Conservation (phyloP, 2,113 vertebrate species). For the Suricata suricatta region DNA sequence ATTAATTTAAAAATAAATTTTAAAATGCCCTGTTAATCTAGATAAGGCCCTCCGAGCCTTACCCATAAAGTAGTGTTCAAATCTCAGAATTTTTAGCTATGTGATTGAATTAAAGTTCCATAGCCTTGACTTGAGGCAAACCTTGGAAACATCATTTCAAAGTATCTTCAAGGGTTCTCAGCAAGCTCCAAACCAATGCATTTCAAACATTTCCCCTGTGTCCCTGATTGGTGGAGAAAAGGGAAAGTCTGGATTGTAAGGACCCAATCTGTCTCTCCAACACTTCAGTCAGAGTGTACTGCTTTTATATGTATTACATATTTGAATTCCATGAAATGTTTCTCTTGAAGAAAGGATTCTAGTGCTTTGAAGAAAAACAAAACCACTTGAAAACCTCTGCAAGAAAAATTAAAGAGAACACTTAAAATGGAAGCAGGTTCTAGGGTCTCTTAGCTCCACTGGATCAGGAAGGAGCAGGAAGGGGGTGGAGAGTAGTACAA, state of each 20-base stretch:
- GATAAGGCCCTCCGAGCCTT: background rate
- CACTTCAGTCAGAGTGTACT: background rate
- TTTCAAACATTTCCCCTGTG: background rate
- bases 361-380: background rate
- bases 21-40: background rate
- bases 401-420: background rate
- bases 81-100: background rate
- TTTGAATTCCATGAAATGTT: background rate
- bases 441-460: background rate
- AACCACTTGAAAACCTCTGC: background rate
- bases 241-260: background rate
- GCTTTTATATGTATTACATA: background rate
- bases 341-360: constrained; percentile 13
- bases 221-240: background rate
- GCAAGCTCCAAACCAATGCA: background rate
- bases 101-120: constrained; percentile 26
- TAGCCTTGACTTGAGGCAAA: background rate
- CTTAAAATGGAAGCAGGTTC: background rate
- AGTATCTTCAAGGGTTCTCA: constrained; percentile 41
- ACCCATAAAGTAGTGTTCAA: background rate
- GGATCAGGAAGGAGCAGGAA: background rate
- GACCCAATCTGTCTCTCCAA: background rate
- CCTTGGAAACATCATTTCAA: constrained; percentile 17
- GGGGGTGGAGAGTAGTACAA: background rate
- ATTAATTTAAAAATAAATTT: background rate